Conservation (phyloP, 2,888 invertebrate genomes). For the Drosophila acutilabella region DNA sequence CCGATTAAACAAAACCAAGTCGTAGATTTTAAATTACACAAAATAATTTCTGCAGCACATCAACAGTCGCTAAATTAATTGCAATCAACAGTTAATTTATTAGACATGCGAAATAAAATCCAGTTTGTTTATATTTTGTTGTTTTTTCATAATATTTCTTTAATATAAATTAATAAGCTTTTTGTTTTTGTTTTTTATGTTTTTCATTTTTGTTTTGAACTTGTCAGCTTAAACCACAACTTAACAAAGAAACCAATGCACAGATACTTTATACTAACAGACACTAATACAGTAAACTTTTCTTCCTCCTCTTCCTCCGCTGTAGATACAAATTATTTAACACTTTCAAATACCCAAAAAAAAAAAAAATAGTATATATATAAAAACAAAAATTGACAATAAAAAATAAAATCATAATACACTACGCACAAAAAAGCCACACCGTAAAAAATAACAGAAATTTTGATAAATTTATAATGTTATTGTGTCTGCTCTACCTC, state of each 20-base stretch:
- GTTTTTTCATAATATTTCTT: slow-evolving; percentile 42
- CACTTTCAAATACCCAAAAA: slow-evolving; percentile 56
- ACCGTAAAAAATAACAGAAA: slow-evolving; percentile 47
- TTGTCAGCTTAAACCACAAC: slow-evolving; percentile 81
- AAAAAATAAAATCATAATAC: slow-evolving; percentile 16
- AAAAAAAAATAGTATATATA: slow-evolving; percentile 16
- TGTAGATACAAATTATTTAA: slow-evolving; percentile 36
- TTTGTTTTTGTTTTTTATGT: slow-evolving; percentile 42
- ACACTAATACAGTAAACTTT: slow-evolving; percentile 51
- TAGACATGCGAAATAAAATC: not conserved
- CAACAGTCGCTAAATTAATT: not conserved
- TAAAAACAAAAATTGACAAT: slow-evolving; percentile 32
- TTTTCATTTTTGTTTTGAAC: slow-evolving; percentile 69
- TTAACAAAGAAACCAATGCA: slow-evolving; percentile 80
- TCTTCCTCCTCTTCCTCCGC: slow-evolving; percentile 11
- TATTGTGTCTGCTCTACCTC: slow-evolving; percentile 10
- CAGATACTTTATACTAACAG: slow-evolving; percentile 60
- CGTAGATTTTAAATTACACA: not conserved
- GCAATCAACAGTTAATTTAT: not conserved
- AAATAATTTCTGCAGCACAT: not conserved
- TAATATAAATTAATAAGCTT: slow-evolving; percentile 78
- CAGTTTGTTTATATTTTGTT: not conserved
- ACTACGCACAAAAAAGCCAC: slow-evolving; percentile 60
- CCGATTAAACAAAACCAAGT: not conserved
- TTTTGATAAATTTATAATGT: slow-evolving; percentile 13